Percentiles rank a stretch among this genome's conserved stretches.
phyloP scores from a whole-genome alignment of 2,797 vertebrate genomes.

The Sphenodon punctatus region DNA sequence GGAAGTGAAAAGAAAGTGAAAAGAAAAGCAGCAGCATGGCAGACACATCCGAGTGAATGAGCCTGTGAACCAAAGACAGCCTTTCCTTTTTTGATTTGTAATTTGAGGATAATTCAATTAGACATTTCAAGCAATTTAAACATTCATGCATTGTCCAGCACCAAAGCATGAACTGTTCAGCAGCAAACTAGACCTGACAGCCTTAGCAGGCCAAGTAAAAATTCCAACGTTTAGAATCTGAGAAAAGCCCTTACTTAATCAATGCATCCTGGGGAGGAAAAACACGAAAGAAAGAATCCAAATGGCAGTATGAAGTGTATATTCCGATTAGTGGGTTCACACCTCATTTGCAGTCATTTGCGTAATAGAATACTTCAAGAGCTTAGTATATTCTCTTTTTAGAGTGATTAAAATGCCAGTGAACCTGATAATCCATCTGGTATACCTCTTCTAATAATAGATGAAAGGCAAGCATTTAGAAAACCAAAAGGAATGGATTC shows the following conservation, averaged over 20 bases:
- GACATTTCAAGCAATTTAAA: slow-evolving; percentile 88
- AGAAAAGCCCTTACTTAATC: slow-evolving; percentile 55
- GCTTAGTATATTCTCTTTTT: neutral
- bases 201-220: slow-evolving; percentile 70
- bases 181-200: slow-evolving; percentile 87
- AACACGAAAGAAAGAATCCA: slow-evolving; percentile 23
- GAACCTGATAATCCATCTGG: slow-evolving; percentile 16
- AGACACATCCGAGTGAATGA: slow-evolving; percentile 57
- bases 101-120: slow-evolving; percentile 85
- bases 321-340: slow-evolving; percentile 7
- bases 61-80: slow-evolving; percentile 61
- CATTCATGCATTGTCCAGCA: slow-evolving; percentile 87
- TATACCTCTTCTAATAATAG: neutral
- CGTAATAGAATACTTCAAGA: slow-evolving; percentile 14
- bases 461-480: neutral
- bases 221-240: slow-evolving; percentile 69
- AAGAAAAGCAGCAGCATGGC: slow-evolving; percentile 25
- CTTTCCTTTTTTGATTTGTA: slow-evolving; percentile 76
- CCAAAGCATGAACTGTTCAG: slow-evolving; percentile 76
- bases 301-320: neutral
- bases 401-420: slow-evolving; percentile 11
- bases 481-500: neutral
- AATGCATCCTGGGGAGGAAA: slow-evolving; percentile 41
- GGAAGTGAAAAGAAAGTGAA: slow-evolving; percentile 35
- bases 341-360: slow-evolving; percentile 33